Conservation (phyloP, 2,888 invertebrate species). For the Parnassius apollo region DNA sequence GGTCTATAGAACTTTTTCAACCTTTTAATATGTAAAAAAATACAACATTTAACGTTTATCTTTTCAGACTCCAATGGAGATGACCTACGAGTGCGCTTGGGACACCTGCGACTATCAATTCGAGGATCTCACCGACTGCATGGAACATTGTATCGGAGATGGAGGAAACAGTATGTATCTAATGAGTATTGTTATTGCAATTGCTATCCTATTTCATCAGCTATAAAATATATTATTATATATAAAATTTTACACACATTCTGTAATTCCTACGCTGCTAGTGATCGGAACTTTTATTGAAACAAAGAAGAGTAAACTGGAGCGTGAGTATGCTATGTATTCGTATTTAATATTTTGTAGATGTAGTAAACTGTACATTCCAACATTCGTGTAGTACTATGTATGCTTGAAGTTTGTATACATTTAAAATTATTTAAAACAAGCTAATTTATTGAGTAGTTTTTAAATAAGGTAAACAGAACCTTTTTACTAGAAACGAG, state of each 20-base stretch:
- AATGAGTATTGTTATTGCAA: slow-evolving; percentile 5
- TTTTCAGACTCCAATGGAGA: slow-evolving; percentile 66
- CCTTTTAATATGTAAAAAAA: no score
- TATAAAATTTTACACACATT: slow-evolving; percentile 13
- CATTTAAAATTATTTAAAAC: no score
- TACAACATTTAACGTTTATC: neutral
- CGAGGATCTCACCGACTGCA: slow-evolving; percentile 92
- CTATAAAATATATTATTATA: neutral
- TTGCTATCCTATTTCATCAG: neutral
- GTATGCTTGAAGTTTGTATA: no score
- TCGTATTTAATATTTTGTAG: neutral
- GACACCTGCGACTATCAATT: slow-evolving; percentile 96
- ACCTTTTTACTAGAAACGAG: no score
- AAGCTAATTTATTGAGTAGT: no score
- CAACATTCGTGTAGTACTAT: no score
- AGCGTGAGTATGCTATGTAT: slow-evolving; percentile 57
- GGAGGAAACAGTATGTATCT: slow-evolving; percentile 84
- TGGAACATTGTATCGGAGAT: slow-evolving; percentile 93
- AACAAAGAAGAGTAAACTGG: slow-evolving; percentile 63
- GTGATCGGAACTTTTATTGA: slow-evolving; percentile 69
- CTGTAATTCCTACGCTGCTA: slow-evolving; percentile 47
- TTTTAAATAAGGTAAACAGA: no score
- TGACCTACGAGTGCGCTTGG: slow-evolving; percentile 93
- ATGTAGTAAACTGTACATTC: no score
- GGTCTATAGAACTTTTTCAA: no score